Percentiles rank a stretch among this genome's conserved stretches.
Conservation (phyloP, 1,140 invertebrate species). For the Anoplolepis gracilipes region DNA sequence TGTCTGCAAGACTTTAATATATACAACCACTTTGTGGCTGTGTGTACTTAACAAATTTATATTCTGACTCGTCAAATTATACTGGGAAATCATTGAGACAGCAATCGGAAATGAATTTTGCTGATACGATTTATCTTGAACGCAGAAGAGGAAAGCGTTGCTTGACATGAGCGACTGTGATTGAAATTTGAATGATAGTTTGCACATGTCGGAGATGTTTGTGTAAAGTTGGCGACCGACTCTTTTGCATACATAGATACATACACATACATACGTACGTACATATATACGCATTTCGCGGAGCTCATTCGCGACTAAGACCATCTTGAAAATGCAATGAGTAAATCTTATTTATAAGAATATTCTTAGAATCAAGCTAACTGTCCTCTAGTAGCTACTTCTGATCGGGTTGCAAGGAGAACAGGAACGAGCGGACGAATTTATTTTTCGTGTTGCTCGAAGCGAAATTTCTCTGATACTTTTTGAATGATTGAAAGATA, state of each 20-base stretch:
- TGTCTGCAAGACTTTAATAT: background rate
- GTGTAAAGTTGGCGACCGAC: conserved; percentile 45
- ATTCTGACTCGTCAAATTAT: background rate
- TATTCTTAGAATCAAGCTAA: conserved; percentile 73
- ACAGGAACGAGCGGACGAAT: conserved; percentile 4
- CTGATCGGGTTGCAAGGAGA: conserved; percentile 85
- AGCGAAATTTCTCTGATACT: conserved; percentile 11
- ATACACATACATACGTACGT: conserved; percentile 34
- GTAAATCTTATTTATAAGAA: conserved; percentile 74
- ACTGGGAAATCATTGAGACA: background rate
- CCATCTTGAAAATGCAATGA: conserved; percentile 59
- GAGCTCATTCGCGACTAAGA: conserved; percentile 45
- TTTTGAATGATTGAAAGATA: background rate
- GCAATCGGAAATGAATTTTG: conserved; percentile 3
- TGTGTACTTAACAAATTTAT: background rate
- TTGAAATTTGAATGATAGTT: conserved; percentile 36
- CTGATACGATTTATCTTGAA: conserved; percentile 27
- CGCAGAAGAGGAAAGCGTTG: conserved; percentile 16
- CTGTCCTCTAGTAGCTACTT: conserved; percentile 82
- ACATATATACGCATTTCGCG: conserved; percentile 31
- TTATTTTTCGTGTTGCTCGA: conserved; percentile 4
- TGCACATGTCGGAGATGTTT: conserved; percentile 26
- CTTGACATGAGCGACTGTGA: conserved; percentile 44
- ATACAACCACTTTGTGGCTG: background rate
- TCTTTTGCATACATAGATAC: conserved; percentile 29